Evolutionary conservation across 2,888 invertebrate species (phyloP), one percentile per base, ranked within the genome.

Genomic region (Lysandra bellargus): DNA sequence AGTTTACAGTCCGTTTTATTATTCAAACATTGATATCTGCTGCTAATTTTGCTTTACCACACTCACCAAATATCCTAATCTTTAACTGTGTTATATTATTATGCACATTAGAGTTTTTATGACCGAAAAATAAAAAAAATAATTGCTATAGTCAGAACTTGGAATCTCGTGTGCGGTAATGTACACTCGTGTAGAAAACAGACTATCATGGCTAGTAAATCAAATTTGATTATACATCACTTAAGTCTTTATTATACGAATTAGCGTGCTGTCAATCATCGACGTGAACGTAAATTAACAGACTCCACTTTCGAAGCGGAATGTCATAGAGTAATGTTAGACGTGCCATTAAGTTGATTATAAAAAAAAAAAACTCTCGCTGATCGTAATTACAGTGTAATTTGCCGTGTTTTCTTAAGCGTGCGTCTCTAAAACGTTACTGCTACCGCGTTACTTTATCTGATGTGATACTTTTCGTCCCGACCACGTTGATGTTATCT

Each of bases 291-390:
- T 87, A 89, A 90, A 89, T 90, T 88, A 86, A 87, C 82, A 83
- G 84, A 85, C 88, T 86, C 88, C 88, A 90, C 90, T 91, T 92
- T 92, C 91, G 84, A 89, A 90, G 86, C 86, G 84, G 90, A 91
- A 91, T 90, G 90, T 91, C 91, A 90, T 89, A 89, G 88, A 88
- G 89, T 88, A 88, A 91, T 90, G 89, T 90, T 85, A 86, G 84
- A 85, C 86, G 86, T 87, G 88, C 88, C 89, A 89, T 91, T 91
- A 90, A 87, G 85, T 88, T 87, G 88, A 86, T 86, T 86, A 86
- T 84, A 88, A 85, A 87, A 89, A 88, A 85, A 87, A 89, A 87
- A 89, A 88, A 85, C 89, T 91, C 90, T 91, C 90, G 88, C 90
- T 89, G 83, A 86, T 85, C 85, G 87, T 91, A 91, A 93, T 92